Base-by-base conservation (phyloP, 2,797 vertebrate genomes). In the Sciaenops ocellatus region DNA sequence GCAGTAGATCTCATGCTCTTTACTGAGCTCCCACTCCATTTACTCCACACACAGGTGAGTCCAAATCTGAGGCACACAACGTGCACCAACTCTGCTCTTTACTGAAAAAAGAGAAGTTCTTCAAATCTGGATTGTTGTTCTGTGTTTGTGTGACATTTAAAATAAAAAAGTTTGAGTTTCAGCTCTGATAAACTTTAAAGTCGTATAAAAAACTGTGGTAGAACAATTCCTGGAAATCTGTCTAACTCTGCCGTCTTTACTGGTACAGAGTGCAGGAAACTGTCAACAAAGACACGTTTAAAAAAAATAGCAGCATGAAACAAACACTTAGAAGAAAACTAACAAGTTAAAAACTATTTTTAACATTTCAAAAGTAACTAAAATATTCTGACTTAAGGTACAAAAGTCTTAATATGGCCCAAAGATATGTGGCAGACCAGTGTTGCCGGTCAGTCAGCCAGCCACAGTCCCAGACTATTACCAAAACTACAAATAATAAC, bases 181-280 rank as follows among this genome's bases (percentile, higher is more conserved):
- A 73, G 34, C 42, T 22, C 13, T 9, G 26, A 30, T 44, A 28
- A 13, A 6, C n/a, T n/a, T n/a, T n/a, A n/a, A n/a, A n/a, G 42
- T 57, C 47, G 22, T 3, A 54, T 22, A 28, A 38, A 38, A 26
- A 62, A 57, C 13, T 56, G 11, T 41, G 7, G 38, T 2, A 4
- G 16, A 80, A 63, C 9, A 59, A 68, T 76, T 63, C 17, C 38
- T 42, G 63, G 48, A 79, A 78, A 60, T 48, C 13, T 12, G 24
- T 26, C 42, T 42, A 15, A 26, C 13, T 13, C 34, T 30, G 26
- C 13, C 18, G 51, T 67, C 47, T 28, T 30, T 41, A 50, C 28
- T 24, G 38, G 30, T 59, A 42, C 47, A 69, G 69, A 78, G 46
- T 52, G 51, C 59, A 44, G 48, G 16, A 48, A 69, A 73, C 18